Percentiles rank a stretch among this genome's conserved stretches.
These are phyloP conservation scores for Pandion haliaetus DNA, from an alignment of 2,113 vertebrate genomes.

Conservation along the genomic window DNA sequence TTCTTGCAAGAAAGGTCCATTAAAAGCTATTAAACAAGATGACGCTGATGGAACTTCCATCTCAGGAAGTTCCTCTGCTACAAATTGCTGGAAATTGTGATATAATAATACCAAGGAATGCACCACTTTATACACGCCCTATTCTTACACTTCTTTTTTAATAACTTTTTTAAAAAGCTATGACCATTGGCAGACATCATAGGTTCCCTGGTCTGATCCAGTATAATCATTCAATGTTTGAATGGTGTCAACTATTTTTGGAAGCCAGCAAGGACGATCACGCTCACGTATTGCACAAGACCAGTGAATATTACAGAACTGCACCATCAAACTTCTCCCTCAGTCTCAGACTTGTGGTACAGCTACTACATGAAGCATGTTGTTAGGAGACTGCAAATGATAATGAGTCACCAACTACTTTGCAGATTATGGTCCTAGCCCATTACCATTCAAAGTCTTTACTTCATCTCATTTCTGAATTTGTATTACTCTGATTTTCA, in stretches of 20 bases:
- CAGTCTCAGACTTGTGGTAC: not conserved
- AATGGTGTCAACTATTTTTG: not conserved
- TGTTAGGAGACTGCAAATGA: not conserved
- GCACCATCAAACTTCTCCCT: not conserved
- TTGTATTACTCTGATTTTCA: not conserved
- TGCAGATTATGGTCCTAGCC: not conserved
- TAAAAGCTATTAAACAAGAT: not conserved
- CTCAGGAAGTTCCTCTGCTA: not conserved
- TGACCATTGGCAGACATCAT: not conserved
- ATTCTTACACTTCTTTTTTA: not conserved
- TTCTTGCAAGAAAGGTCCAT: not conserved
- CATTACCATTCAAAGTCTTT: not conserved
- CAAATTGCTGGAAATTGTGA: not conserved
- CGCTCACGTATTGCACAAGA: not conserved
- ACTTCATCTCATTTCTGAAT: not conserved
- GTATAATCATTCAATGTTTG: not conserved
- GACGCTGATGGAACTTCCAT: not conserved
- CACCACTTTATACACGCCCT: not conserved
- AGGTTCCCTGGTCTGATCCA: not conserved
- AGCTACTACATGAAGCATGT: not conserved
- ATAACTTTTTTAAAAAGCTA: not conserved
- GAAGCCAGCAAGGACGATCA: not conserved
- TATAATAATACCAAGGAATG: not conserved
- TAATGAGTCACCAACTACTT: not conserved
- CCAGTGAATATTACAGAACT: not conserved